Base-by-base conservation (phyloP, 2,888 invertebrate species). In the Rhodophaea formosa region DNA sequence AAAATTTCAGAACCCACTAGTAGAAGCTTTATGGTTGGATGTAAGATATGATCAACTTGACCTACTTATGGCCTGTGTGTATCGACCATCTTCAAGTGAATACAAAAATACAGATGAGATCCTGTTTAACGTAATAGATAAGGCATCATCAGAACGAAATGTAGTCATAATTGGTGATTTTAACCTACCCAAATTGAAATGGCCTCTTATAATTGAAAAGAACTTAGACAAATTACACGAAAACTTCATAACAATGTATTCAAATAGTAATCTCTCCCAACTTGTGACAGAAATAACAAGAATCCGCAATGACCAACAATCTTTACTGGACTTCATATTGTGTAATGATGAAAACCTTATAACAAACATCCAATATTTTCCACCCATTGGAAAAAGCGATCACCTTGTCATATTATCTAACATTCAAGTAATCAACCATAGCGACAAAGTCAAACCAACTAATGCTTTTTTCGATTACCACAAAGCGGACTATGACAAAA, bases 201-300 rank as follows among this genome's bases (percentile, higher is more conserved):
- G 44, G 44, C 44, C 44, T 44, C 44, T 6, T 16, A 29, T 52
- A 14, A 44, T 44, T 15, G 15, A n/a, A n/a, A n/a, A n/a, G n/a
- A n/a, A n/a, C n/a, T n/a, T n/a, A n/a, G n/a, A n/a, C n/a, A n/a
- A n/a, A 8, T 15, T 44, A 3, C 44, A 44, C 8, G 44, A 44
- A 14, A 44, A 15, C 15, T 44, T 44, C 15, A 15, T 44, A 44
- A 44, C 44, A 44, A 44, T 44, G n/a, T n/a, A n/a, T n/a, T 44
- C 16, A 7, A 44, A 44, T 8, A 44, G 44, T 7, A 44, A 44
- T 15, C 44, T 44, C 6, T 15, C 44, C 15, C 44, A 44, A 44
- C 44, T 15, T 44, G 44, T 58, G 17, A n/a, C 29, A 17, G 39
- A 44, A 44, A 15, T 23, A 15, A 55, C 39, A 10, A 44, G 44